Base-by-base conservation (phyloP, 1,140 invertebrate genomes). In the Trichomalopsis sarcophagae region DNA sequence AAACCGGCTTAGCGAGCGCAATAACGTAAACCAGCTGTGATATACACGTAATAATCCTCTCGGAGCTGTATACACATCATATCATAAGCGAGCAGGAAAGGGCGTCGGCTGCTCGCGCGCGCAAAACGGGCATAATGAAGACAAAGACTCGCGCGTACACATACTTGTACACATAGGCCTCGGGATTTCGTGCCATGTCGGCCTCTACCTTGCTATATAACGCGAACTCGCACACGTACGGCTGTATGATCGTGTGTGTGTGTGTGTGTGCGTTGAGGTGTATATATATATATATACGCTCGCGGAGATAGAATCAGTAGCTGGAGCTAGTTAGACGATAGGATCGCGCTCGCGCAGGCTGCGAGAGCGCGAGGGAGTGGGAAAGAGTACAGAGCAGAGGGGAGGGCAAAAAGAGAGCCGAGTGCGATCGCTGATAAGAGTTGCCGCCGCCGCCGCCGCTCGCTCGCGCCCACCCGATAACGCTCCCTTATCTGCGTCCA, bases 291-390 rank as follows among this genome's bases (percentile, higher is more conserved):
- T 71, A 81, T 23, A 62, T 30, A 17, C 33, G 75, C 13, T 14
- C 30, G n/a, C 36, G 13, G 88, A 90, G 92, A 93, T 93, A 93
- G 89, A 93, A 93, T 93, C 92, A 91, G 92, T 93, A 92, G 91
- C 92, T 92, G 92, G 91, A 93, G 92, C 92, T 93, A 93, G 92
- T 93, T 93, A 93, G 90, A 90, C 88, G 92, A 93, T 93, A 93
- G 88, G 88, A 93, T 93, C 92, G 91, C 88, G 21, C 23, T 27
- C 91, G 92, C 76, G 9, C 86, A 89, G 90, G 91, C 90, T 62
- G 91, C 91, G 5, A 6, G 91, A 90, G 91, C 91, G 91, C 91
- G 91, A 90, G 89, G 87, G 89, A 62, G 55, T 88, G 91, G 73
- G 86, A 82, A 74, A 84, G 87, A 86, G 86, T 62, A 79, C 5